These are phyloP conservation scores for Drepana falcataria DNA, from an alignment of 2,888 invertebrate genomes.

Conservation along the genomic window DNA sequence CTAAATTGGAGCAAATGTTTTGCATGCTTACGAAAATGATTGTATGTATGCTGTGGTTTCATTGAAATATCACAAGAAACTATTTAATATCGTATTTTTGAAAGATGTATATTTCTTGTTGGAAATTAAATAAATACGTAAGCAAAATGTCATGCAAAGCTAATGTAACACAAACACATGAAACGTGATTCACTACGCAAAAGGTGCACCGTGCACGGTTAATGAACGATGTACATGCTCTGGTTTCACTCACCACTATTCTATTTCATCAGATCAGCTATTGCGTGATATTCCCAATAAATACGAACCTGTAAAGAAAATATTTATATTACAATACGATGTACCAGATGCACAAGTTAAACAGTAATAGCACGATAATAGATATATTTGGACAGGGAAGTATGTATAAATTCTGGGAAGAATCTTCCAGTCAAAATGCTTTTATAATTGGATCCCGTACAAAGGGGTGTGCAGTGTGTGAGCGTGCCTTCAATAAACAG, in stretches of 20 bases:
- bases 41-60: too few species aligned
- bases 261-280: too few species aligned
- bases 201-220: not conserved
- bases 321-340: slow-evolving; percentile 43
- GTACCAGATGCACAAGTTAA: too few species aligned
- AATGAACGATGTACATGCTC: not conserved
- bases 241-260: not conserved
- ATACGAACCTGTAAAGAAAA: slow-evolving; percentile 27
- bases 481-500: slow-evolving; percentile 56
- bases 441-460: slow-evolving; percentile 38
- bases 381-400: not conserved
- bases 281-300: slow-evolving; percentile 12
- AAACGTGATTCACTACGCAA: not conserved
- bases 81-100: too few species aligned
- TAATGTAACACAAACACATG: not conserved
- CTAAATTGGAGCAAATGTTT: too few species aligned
- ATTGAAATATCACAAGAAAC: too few species aligned
- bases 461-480: slow-evolving; percentile 45
- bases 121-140: not conserved
- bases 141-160: not conserved
- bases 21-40: too few species aligned
- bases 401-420: not conserved
- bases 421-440: slow-evolving; percentile 29
- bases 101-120: too few species aligned
- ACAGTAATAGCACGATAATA: too few species aligned